Conservation (phyloP, 2,113 vertebrate species). For the Sialia sialis region DNA sequence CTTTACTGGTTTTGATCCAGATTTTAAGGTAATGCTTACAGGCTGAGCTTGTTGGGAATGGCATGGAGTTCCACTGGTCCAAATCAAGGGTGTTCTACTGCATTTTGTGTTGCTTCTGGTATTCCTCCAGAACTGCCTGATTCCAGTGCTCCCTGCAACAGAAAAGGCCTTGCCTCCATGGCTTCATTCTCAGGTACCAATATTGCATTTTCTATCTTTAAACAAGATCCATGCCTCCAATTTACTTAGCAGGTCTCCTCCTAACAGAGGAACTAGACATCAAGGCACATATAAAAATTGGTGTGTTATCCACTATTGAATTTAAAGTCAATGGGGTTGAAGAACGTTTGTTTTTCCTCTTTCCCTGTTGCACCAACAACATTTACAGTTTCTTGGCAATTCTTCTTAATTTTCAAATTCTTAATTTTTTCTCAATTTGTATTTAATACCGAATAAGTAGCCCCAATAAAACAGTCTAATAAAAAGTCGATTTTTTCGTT, state of each 20-base stretch:
- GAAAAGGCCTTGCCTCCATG: background rate
- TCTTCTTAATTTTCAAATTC: too few species aligned
- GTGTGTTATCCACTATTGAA: background rate
- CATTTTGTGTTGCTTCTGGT: background rate
- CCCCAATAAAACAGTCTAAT: background rate
- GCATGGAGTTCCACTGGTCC: background rate
- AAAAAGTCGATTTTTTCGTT: background rate
- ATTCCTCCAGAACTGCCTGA: background rate
- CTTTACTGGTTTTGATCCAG: background rate
- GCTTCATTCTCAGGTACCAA: background rate
- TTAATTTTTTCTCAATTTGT: background rate
- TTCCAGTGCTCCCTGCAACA: background rate
- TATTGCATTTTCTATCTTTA: background rate
- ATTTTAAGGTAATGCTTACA: background rate
- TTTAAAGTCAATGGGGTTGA: background rate
- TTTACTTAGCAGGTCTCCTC: background rate
- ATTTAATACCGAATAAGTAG: background rate
- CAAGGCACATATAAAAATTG: background rate
- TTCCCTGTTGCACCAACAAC: background rate
- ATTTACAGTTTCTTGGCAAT: background rate
- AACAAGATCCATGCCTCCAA: background rate
- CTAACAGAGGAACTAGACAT: background rate
- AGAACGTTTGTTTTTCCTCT: background rate
- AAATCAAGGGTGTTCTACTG: background rate
- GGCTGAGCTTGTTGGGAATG: background rate